Conservation (phyloP, 2,888 invertebrate genomes). For the Mythimna pallens region DNA sequence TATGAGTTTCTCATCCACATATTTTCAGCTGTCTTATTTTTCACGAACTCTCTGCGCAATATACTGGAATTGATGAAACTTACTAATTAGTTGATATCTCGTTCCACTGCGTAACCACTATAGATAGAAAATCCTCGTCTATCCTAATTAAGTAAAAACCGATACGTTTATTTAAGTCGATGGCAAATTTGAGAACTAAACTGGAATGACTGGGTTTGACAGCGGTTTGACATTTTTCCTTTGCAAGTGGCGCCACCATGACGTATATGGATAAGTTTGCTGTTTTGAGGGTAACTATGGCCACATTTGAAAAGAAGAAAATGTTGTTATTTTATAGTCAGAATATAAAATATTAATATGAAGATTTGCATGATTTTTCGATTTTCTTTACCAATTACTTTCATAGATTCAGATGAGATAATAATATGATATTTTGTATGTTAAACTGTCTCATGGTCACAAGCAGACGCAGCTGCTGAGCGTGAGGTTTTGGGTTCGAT, state of each 20-base stretch:
- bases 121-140: conserved; percentile 12
- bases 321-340: not conserved
- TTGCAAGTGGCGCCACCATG: conserved; percentile 18
- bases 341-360: not conserved
- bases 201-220: conserved; percentile 12
- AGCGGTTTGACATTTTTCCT: not conserved
- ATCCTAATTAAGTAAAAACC: conserved; percentile 25
- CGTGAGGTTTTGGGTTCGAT: too few species aligned
- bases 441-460: too few species aligned
- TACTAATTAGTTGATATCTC: conserved; percentile 48
- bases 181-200: conserved; percentile 30
- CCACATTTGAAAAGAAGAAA: conserved; percentile 2
- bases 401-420: too few species aligned
- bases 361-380: not conserved
- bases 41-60: conserved; percentile 10
- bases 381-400: not conserved
- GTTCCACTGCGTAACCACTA: conserved; percentile 15
- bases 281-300: conserved; percentile 17
- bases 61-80: conserved; percentile 38
- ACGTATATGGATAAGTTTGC: not conserved
- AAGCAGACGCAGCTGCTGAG: too few species aligned
- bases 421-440: too few species aligned
- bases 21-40: conserved; percentile 36
- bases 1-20: conserved; percentile 2
- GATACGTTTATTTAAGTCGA: not conserved